Conservation (phyloP, 1,140 invertebrate species). For the Manduca sexta region DNA sequence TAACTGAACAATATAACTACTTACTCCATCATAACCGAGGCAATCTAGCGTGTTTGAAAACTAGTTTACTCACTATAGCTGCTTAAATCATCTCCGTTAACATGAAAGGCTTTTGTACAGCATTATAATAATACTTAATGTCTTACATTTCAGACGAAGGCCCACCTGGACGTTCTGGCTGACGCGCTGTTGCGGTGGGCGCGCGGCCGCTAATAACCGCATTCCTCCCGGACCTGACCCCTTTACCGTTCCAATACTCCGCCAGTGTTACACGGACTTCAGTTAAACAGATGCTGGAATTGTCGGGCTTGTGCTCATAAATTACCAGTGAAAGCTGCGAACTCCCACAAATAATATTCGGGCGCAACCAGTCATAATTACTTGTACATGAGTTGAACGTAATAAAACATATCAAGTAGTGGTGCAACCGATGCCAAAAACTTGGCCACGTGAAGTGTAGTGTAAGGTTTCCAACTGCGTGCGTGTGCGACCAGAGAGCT, state of each 20-base stretch:
- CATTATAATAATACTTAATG: not conserved
- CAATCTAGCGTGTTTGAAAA: too few species aligned
- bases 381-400: conserved; percentile 42
- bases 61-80: too few species aligned
- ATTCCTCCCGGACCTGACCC: conserved; percentile 31
- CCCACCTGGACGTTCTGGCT: conserved; percentile 93
- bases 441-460: conserved; percentile 59
- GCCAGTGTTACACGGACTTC: conserved; percentile 42
- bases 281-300: conserved; percentile 33
- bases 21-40: not conserved
- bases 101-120: too few species aligned
- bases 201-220: conserved; percentile 82
- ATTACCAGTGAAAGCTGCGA: conserved; percentile 52
- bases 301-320: conserved; percentile 35
- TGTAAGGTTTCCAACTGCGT: conserved; percentile 41
- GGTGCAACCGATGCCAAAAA: conserved; percentile 52
- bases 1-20: too few species aligned
- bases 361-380: conserved; percentile 56
- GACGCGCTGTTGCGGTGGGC: conserved; percentile 94
- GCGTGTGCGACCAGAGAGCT: not conserved
- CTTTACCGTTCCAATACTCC: conserved; percentile 27
- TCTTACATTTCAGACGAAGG: conserved; percentile 87
- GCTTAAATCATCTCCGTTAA: too few species aligned
- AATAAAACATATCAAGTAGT: conserved; percentile 70
- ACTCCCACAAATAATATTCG: conserved; percentile 41